These are phyloP conservation scores for Tetrax tetrax DNA, from an alignment of 2,113 vertebrate species.

Conservation along the genomic window DNA sequence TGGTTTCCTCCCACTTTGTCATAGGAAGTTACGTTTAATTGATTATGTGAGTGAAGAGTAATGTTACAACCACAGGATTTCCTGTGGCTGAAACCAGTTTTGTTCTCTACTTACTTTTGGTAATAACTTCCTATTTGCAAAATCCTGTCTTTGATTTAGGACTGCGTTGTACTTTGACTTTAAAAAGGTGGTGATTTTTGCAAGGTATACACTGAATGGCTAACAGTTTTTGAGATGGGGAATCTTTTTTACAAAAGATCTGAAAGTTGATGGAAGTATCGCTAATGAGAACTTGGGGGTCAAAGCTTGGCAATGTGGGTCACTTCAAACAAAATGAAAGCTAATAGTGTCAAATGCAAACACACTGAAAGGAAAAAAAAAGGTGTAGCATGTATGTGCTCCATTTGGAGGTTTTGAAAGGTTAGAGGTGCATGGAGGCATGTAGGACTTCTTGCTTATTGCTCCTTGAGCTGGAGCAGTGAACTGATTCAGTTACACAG, in stretches of 20 bases:
- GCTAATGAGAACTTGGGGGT: neutral
- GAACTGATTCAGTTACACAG: neutral
- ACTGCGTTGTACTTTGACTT: neutral
- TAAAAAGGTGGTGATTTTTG: neutral
- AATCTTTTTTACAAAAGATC: neutral
- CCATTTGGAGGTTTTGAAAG: neutral
- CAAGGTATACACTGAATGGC: fast-evolving
- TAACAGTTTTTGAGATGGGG: neutral
- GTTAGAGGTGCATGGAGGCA: neutral
- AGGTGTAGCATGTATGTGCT: fast-evolving
- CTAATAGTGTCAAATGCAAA: neutral
- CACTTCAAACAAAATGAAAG: neutral
- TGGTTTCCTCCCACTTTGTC: slow-evolving; percentile 54
- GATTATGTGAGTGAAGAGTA: slow-evolving; percentile 52
- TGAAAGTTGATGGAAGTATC: neutral
- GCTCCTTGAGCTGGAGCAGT: neutral
- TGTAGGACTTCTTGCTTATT: neutral
- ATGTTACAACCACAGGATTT: slow-evolving; percentile 73
- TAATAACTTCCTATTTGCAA: neutral
- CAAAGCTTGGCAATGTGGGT: neutral
- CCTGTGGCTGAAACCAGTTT: slow-evolving; percentile 68
- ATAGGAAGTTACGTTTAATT: slow-evolving; percentile 54
- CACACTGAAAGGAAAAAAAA: fast-evolving
- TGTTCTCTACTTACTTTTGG: neutral
- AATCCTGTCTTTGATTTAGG: neutral